phyloP scores from a whole-genome alignment of 2,888 invertebrate genomes.

The Anaspis maculata region DNA sequence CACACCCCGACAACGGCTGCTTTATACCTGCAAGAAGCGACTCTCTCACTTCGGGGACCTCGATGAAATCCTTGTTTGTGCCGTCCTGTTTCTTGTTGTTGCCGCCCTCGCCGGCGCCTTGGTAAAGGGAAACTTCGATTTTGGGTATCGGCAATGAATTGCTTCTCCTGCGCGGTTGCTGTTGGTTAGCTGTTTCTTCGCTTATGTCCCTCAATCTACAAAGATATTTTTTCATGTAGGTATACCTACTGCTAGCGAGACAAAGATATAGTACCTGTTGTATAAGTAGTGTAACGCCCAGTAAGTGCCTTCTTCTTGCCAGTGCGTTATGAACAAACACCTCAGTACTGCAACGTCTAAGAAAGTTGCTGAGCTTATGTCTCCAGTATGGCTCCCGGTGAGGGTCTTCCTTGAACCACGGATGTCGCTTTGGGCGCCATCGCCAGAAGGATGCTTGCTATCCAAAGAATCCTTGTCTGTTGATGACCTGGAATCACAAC shows the following conservation, averaged over 20 bases:
- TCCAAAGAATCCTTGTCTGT: conserved; percentile 74
- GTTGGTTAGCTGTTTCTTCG: conserved; percentile 70
- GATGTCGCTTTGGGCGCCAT: conserved; percentile 20
- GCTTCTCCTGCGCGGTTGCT: conserved; percentile 77
- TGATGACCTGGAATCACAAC: conserved; percentile 48
- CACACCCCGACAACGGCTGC: no score
- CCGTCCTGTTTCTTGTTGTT: conserved; percentile 52
- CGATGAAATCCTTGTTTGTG: conserved; percentile 66
- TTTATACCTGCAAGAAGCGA: conserved; percentile 52
- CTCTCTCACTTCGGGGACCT: conserved; percentile 66
- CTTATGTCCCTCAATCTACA: conserved; percentile 76
- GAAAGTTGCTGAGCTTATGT: conserved; percentile 84
- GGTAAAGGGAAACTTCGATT: conserved; percentile 80
- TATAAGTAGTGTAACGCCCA: conserved; percentile 93
- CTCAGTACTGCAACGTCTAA: conserved; percentile 93
- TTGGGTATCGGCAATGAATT: conserved; percentile 91
- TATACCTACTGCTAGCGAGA: no score
- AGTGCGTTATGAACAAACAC: conserved; percentile 91
- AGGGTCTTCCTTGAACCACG: conserved; percentile 27
- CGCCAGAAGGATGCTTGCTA: conserved; percentile 32
- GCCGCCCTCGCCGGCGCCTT: conserved; percentile 66
- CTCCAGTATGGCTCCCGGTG: conserved; percentile 29
- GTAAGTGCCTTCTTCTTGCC: conserved; percentile 97
- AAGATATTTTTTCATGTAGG: no score
- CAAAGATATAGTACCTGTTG: conserved; percentile 59